Evolutionary conservation across 2,888 invertebrate genomes (phyloP), one percentile per base, ranked within the genome.

Genomic region (Macaria liturata): DNA sequence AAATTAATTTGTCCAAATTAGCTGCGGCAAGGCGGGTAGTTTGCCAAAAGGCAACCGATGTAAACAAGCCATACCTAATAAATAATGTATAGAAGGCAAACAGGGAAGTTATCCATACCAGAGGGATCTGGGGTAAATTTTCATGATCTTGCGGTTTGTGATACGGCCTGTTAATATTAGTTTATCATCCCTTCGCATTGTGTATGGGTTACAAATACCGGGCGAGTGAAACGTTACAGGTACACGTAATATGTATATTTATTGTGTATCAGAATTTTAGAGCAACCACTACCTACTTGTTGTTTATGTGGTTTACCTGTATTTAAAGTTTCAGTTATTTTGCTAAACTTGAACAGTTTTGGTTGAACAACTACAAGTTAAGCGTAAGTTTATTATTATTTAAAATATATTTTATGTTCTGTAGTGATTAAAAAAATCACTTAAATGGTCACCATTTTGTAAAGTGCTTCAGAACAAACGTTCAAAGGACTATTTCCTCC

Each of bases 101-200:
- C 85, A 85, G 84, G 78, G 81, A 86, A 86, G 86, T 86, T 86
- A 86, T 84, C 82, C 84, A 80, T 78, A 74, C 80, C 77, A 78
- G 77, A 84, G 86, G 86, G 86, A 83, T 86, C 81, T 76, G 75
- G 69, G 81, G 80, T 81, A 85, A 85, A 84, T 88, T 91, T 90
- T 89, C 90, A 87, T 88, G 88, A 90, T 89, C 83, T 81, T 91
- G 91, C 86, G 91, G 90, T 89, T 84, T 80, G 75, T 78, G 83
- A 86, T 86, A 83, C 83, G 79, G 83, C 86, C 78, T 81, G 86
- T 84, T 88, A 86, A 88, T 88, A 88, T 89, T 89, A 88, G 88
- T 87, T 87, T 85, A 88, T 86, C 83, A 83, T 83, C 86, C 86
- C 80, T 76, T 71, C 84, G 75, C 81, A 83, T 75, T 82, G 78